Evolutionary conservation across 2,888 invertebrate genomes (phyloP), one percentile per base, ranked within the genome.

Genomic region (Flabesymbios commensalis): DNA sequence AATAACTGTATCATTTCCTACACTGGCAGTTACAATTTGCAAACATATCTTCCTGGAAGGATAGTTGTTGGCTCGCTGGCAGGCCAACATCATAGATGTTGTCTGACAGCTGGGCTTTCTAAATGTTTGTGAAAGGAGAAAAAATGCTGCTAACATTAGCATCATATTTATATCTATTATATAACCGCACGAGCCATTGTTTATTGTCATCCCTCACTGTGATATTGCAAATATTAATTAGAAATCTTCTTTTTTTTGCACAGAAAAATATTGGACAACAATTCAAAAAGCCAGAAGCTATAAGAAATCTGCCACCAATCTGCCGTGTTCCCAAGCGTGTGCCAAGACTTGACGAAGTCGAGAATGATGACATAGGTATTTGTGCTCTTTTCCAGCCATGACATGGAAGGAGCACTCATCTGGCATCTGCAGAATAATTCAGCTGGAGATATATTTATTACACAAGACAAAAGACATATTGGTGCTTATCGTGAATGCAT

Each of bases 231-330:
- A 43, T 43, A 22, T 58, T 29, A 26, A 26, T 43, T 26, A 26
- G 7, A 48, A n/a, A 3, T 7, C 5, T 7, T 42, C 3, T 45
- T 57, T 48, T 63, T 43, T 24, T 52, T 47, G 69, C 72, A n/a
- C 75, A 83, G 84, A 93, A 93, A 83, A 93, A 90, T 84, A 87
- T 94, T 29, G 91, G 93, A 29, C 92, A 94, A 80, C 84, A 92
- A 65, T 94, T 94, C 84, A 90, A 90, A 72, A 91, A 92, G 75
- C 92, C 93, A 81, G 90, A 92, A 14, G 89, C 90, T 83, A 93
- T 94, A 71, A 88, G 90, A 67, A 90, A 93, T 83, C 84, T 95
- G 78, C 94, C 94, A 0, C 88, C 81, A 7, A 66, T 83, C 60
- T 75, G 76, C 28, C 26, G 41, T 33, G 47, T 33, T 17, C 59